phyloP scores from a whole-genome alignment of 2,113 vertebrate genomes.

The Fregata magnificens region DNA sequence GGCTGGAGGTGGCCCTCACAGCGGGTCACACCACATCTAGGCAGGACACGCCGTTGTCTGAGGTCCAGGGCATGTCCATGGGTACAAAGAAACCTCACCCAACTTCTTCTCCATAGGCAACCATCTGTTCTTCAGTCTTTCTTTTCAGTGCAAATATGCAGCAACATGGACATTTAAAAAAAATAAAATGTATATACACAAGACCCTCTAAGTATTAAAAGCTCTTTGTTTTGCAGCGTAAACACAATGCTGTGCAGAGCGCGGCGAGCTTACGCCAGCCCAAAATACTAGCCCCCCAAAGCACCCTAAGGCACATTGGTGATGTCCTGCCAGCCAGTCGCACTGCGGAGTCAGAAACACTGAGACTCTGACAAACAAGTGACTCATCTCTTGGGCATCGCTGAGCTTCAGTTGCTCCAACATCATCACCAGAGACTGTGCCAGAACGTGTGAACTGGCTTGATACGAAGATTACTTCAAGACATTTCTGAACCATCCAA shows the following conservation, averaged over 20 bases:
- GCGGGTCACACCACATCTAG: background rate
- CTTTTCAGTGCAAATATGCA: background rate
- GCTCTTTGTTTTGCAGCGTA: background rate
- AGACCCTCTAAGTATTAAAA: background rate
- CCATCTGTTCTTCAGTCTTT: background rate
- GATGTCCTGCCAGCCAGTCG: background rate
- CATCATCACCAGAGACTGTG: background rate
- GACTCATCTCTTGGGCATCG: background rate
- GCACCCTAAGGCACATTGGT: accelerated
- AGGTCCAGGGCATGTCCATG: background rate
- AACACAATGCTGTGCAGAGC: background rate
- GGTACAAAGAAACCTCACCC: background rate
- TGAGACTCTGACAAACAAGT: background rate
- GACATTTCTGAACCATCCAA: background rate
- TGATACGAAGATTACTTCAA: background rate
- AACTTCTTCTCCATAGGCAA: background rate
- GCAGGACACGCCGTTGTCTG: background rate
- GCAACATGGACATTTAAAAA: background rate
- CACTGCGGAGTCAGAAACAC: background rate
- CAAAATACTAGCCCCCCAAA: background rate
- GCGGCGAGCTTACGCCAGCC: background rate
- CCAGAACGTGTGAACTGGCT: background rate
- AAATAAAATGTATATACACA: too few relatives aligned
- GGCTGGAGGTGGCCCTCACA: background rate
- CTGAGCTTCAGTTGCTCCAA: background rate